These are phyloP conservation scores for Laterallus jamaicensis DNA, from an alignment of 2,113 vertebrate genomes.

Conservation along the genomic window DNA sequence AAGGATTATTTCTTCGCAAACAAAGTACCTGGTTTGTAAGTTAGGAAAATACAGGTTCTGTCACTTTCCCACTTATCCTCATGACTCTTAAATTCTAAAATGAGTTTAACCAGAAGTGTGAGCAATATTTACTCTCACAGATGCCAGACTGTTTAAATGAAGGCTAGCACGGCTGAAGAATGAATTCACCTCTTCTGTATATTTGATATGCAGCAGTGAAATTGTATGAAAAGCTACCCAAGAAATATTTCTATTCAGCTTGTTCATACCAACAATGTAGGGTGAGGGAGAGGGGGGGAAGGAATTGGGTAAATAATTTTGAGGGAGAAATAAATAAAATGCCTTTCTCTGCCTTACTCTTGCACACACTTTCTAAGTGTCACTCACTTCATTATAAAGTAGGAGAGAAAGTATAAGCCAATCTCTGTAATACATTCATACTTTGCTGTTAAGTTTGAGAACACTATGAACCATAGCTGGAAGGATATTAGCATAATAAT, in stretches of 20 bases:
- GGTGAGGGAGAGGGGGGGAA: no score
- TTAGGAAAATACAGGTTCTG: not conserved
- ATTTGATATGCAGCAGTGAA: not conserved
- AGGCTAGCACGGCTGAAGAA: not conserved
- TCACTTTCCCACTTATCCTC: not conserved
- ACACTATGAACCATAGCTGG: not conserved
- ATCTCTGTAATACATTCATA: not conserved
- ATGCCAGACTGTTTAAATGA: not conserved
- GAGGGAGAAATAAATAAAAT: not conserved
- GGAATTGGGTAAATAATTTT: not conserved
- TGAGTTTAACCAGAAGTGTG: not conserved
- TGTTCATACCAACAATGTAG: not conserved
- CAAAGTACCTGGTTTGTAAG: not conserved
- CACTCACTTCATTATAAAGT: not conserved
- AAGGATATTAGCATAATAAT: not conserved
- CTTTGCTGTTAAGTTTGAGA: not conserved
- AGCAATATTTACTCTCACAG: not conserved
- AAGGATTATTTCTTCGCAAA: not conserved
- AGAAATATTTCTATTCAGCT: not conserved
- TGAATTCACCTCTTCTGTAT: not conserved
- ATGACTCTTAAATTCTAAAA: not conserved
- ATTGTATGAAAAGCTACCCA: not conserved
- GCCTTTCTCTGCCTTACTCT: not conserved
- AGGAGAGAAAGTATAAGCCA: not conserved
- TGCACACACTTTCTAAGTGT: rapidly evolving